Evolutionary conservation across 2,888 invertebrate genomes (phyloP), one percentile per base, ranked within the genome.

Genomic region (Microctonus hyperodae): DNA sequence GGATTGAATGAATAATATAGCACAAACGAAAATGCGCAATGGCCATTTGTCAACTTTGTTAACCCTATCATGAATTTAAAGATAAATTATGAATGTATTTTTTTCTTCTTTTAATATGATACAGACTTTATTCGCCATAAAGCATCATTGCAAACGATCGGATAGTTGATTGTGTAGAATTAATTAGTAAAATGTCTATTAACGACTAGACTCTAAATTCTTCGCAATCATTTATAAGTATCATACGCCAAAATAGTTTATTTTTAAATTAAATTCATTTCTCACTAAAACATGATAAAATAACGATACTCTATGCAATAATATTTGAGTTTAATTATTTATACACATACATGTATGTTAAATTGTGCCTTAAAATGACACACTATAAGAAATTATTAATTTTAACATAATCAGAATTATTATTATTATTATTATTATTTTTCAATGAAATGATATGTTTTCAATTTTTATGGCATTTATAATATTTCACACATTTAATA

Each of bases 341-440:
- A 5, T 35, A 56, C 62, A 33, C 69, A 64, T 72, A 70, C 70
- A 72, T 71, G 28, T 28, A 72, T 75, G 72, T 75, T 71, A 69
- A 76, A 76, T 77, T 79, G 79, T 79, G 79, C 79, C 79, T 79
- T 79, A 79, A 74, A 73, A 77, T 76, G 74, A 70, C 72, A 72
- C 72, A 73, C 68, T 71, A 75, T 20, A 44, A 35, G n/a, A 16
- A 44, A 44, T 16, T 44, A 44, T 7, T 4, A 6, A 44, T 44
- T 16, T n/a, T 44, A 16, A 44, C 16, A 44, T 16, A 16, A 20
- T 16, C 1, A 44, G 7, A n/a, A 11, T 37, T n/a, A 3, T 28
- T 28, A 3, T 5, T 5, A 16, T 4, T 16, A 20, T 20, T 16
- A 7, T 16, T 16, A n/a, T 16, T 3, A 5, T 4, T n/a, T n/a